Evolutionary conservation across 2,797 vertebrate species (phyloP).

Genomic region (Craterocephalus amniculus): DNA sequence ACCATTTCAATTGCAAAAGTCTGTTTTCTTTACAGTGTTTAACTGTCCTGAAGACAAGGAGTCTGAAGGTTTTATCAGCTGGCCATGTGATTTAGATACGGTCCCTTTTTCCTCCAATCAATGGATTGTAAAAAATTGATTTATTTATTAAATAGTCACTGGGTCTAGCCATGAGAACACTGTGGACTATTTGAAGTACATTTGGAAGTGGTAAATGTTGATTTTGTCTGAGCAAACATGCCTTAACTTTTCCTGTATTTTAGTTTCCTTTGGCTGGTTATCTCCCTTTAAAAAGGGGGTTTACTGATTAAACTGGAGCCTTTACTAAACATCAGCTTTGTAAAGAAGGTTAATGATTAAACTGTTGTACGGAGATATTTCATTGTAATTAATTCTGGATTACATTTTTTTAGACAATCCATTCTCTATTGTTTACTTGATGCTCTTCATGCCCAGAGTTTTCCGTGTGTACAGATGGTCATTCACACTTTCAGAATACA

Average conservation of each 20-base stretch:
- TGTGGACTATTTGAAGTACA: neutral
- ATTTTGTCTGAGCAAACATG: neutral
- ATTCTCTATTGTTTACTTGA: neutral
- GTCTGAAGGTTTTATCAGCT: neutral
- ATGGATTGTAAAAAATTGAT: neutral
- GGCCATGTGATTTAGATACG: neutral
- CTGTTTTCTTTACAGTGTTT: neutral
- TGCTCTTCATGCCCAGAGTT: neutral
- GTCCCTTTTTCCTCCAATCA: neutral
- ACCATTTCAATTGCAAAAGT: constrained; percentile 1
- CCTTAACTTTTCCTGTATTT: neutral
- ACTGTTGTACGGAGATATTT: constrained; percentile 20
- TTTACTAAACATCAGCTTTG: constrained; percentile 23
- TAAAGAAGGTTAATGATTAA: constrained; percentile 66
- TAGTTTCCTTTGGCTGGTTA: neutral
- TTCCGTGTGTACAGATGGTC: neutral
- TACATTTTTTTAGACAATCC: neutral
- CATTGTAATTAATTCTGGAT: neutral
- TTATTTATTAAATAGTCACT: neutral
- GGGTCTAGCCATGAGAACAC: neutral
- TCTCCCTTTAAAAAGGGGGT: constrained; percentile 4
- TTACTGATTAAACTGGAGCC: constrained; percentile 56
- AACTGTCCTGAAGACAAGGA: neutral
- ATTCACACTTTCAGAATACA: neutral
- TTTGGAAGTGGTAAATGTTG: neutral